Evolutionary conservation across 2,888 invertebrate species (phyloP).

Genomic region (Phoenoteleia sp.): DNA sequence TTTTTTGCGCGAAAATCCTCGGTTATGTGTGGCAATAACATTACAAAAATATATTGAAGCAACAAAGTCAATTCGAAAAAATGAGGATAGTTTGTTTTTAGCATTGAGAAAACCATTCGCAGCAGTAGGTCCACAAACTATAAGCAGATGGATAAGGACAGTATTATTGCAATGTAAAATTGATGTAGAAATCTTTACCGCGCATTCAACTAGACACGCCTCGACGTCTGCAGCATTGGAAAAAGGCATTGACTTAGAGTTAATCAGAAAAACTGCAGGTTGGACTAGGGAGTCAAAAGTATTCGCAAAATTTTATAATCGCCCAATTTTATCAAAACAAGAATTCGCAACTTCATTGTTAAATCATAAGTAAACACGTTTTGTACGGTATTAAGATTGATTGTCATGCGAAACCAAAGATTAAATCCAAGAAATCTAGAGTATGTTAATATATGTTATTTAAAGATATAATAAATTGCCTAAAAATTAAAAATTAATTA

Average conservation of each 20-base stretch:
- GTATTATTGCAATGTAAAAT: background rate
- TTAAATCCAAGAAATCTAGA: too few relatives aligned
- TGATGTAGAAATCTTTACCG: background rate
- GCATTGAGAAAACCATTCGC: background rate
- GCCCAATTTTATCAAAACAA: background rate
- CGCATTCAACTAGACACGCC: conserved; percentile 8
- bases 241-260: background rate
- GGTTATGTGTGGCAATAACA: background rate
- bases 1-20: background rate
- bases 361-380: background rate
- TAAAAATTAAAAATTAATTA: background rate
- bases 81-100: conserved; percentile 6
- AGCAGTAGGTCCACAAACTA: background rate
- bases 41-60: conserved; percentile 1
- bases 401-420: too few relatives aligned
- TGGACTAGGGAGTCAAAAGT: background rate
- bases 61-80: background rate
- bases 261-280: background rate
- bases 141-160: conserved; percentile 10
- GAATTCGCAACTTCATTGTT: background rate
- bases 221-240: background rate
- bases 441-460: too few relatives aligned
- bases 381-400: too few relatives aligned
- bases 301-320: conserved; percentile 16
- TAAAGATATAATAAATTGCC: background rate